Base-by-base conservation (phyloP, 2,888 invertebrate genomes). In the Caradrina kadenii region DNA sequence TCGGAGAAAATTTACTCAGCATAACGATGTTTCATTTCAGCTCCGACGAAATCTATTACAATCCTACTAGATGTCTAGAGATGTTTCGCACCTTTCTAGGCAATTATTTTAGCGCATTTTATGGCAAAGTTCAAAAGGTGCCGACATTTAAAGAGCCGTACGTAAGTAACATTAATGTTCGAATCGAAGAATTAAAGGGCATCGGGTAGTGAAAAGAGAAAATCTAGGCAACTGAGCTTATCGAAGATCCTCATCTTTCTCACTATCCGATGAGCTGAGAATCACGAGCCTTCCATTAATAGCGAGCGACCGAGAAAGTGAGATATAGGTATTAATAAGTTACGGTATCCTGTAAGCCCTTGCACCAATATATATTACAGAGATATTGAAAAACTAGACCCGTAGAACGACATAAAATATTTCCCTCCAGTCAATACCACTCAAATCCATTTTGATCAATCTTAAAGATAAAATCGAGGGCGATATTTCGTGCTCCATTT, bases 111-210 rank as follows among this genome's bases (percentile, higher is more conserved):
- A 53, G 48, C 45, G 56, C 26, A 62, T 78, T 78, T 78, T 80
- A 78, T 67, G 56, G 63, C 76, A 77, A 69, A 77, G 76, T 70
- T 77, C 80, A 77, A 70, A 48, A 69, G 70, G 69, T 64, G 54
- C 21, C 58, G 80, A 39, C 76, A 76, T 80, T 62, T 65, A 63
- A 73, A 79, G 56, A 55, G 61, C 62, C 48, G 62, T 67, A 59
- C 48, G 59, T 67, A 62, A 54, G 76, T 54, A 67, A 62, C 75
- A 53, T 76, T 62, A 63, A 79, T 55, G 62, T 55, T 63, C 42
- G 49, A 50, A 62, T 62, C 53, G 22, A 59, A 52, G 66, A 66
- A 63, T 54, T 17, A 76, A 76, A 76, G 63, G 75, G 68, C 75
- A 76, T 35, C 21, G 45, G n/a, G 39, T 39, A 63, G 42, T 53